Conservation (phyloP, 2,113 vertebrate species). For the Rattus norvegicus region GRCr8 NC_086023.1:58991001-58991500, state of each 20-base stretch:
- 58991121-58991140: too few species aligned
- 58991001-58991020: too few species aligned
- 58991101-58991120: too few species aligned
- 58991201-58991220: too few species aligned
- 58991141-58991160: too few species aligned
- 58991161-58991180: too few species aligned
- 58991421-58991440: not conserved
- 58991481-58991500: not conserved
- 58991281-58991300: not conserved
- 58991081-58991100: too few species aligned
- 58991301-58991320: not conserved
- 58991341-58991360: not conserved
- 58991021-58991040: too few species aligned
- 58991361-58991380: not conserved
- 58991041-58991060: too few species aligned
- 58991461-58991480: not conserved
- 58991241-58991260: not conserved
- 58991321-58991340: not conserved
- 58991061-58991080: too few species aligned
- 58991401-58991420: not conserved
- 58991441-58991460: not conserved
- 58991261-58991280: not conserved
- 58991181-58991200: too few species aligned
- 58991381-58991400: not conserved
- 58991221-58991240: not conserved